These are phyloP conservation scores for Vultur gryphus DNA, from an alignment of 2,797 vertebrate genomes.

Conservation along the genomic window DNA sequence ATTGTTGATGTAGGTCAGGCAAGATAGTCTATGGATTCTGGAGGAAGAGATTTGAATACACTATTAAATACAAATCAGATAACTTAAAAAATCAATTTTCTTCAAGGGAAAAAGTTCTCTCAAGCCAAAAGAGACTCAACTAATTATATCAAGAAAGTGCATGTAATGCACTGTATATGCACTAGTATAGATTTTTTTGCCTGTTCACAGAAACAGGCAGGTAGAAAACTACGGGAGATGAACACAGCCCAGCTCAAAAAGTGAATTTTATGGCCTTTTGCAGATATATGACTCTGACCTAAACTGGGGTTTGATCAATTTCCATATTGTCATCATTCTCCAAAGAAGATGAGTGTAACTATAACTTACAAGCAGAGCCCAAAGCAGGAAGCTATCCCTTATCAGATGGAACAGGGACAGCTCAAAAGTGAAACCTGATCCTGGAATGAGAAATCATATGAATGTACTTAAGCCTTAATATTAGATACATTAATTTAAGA, in stretches of 20 bases:
- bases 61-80: slow-evolving; percentile 72
- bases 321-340: slow-evolving; percentile 11
- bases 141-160: slow-evolving; percentile 63
- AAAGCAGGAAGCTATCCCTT: not conserved
- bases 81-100: slow-evolving; percentile 71
- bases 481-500: not conserved
- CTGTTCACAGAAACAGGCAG: slow-evolving; percentile 33
- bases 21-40: slow-evolving; percentile 62
- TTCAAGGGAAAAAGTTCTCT: slow-evolving; percentile 62
- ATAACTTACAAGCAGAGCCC: not conserved
- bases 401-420: not conserved
- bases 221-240: slow-evolving; percentile 30
- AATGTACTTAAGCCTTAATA: not conserved
- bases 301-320: not conserved
- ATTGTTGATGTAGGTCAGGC: slow-evolving; percentile 53
- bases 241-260: not conserved
- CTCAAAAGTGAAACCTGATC: not conserved
- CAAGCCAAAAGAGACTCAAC: slow-evolving; percentile 58
- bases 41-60: slow-evolving; percentile 64
- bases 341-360: not conserved
- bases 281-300: slow-evolving; percentile 1
- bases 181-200: slow-evolving; percentile 58
- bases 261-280: not conserved
- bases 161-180: slow-evolving; percentile 47
- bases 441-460: not conserved